A percentile compares a stretch with the other conserved stretches of the same genome.
These are phyloP conservation scores for Pachycephus smyrnensis DNA, from an alignment of 2,888 invertebrate species.

Conservation along the genomic window DNA sequence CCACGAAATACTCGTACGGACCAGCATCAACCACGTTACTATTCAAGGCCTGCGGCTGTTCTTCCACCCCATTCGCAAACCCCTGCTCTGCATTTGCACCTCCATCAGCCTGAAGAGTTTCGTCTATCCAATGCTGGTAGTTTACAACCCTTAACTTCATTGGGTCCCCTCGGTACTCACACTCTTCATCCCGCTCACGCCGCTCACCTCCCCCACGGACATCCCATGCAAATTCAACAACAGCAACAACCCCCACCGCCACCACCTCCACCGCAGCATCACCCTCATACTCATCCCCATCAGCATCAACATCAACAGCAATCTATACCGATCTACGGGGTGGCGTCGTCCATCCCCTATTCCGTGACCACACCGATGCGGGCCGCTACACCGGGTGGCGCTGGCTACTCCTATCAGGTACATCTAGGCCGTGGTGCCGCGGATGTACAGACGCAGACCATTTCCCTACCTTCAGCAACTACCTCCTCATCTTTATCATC, in stretches of 20 bases:
- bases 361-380: slow-evolving; percentile 9
- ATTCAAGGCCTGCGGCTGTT: slow-evolving; percentile 44
- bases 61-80: slow-evolving; percentile 31
- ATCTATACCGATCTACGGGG: slow-evolving; percentile 56
- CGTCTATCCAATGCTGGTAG: slow-evolving; percentile 16
- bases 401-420: slow-evolving; percentile 39
- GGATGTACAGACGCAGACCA: slow-evolving; percentile 55
- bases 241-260: slow-evolving; percentile 43
- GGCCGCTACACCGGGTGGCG: slow-evolving; percentile 20
- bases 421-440: slow-evolving; percentile 37
- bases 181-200: slow-evolving; percentile 7
- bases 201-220: slow-evolving; percentile 34
- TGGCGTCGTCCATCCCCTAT: slow-evolving; percentile 35
- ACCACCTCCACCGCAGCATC: slow-evolving; percentile 50
- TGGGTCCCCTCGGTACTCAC: slow-evolving; percentile 15
- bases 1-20: slow-evolving; percentile 41
- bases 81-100: slow-evolving; percentile 59
- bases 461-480: slow-evolving; percentile 35
- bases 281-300: slow-evolving; percentile 20
- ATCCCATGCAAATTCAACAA: slow-evolving; percentile 46
- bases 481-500: slow-evolving; percentile 52
- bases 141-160: slow-evolving; percentile 21
- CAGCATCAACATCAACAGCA: slow-evolving; percentile 7
- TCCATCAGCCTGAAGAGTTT: slow-evolving; percentile 45
- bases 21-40: slow-evolving; percentile 43